Evolutionary conservation across 2,113 vertebrate species (phyloP).

Genomic region (Pseudolaguvia tuberculata): DNA sequence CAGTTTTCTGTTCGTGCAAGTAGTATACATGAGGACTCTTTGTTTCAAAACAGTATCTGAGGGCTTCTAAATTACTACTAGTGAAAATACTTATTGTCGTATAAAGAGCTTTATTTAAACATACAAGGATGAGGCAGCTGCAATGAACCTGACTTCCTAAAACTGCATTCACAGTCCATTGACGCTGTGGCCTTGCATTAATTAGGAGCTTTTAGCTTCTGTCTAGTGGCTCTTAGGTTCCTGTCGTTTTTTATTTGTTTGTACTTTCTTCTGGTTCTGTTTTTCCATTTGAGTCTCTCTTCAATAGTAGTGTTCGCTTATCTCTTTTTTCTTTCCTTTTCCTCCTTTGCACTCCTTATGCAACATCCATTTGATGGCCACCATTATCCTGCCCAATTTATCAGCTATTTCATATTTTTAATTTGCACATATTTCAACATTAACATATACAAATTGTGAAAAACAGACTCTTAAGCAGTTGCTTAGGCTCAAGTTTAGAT

Average conservation of each 20-base stretch:
- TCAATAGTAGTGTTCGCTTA: background rate
- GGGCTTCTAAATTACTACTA: constrained; percentile 33
- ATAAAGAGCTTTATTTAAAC: constrained; percentile 40
- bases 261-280: background rate
- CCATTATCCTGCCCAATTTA: background rate
- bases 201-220: constrained; percentile 26
- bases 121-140: constrained; percentile 16
- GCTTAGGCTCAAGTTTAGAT: background rate
- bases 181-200: constrained; percentile 24
- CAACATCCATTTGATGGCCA: background rate
- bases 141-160: constrained; percentile 14
- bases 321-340: constrained; percentile 5
- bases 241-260: constrained; percentile 15
- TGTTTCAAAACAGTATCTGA: constrained; percentile 8
- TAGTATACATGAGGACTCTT: constrained; percentile 3
- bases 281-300: background rate
- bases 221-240: constrained; percentile 7
- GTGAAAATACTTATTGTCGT: constrained; percentile 39
- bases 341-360: background rate
- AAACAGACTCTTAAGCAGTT: no score
- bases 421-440: background rate
- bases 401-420: constrained; percentile 5
- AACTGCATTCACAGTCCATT: constrained; percentile 25
- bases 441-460: background rate
- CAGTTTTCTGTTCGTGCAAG: background rate